phyloP scores from a whole-genome alignment of 2,888 invertebrate genomes.

The Miltochrista miniata region DNA sequence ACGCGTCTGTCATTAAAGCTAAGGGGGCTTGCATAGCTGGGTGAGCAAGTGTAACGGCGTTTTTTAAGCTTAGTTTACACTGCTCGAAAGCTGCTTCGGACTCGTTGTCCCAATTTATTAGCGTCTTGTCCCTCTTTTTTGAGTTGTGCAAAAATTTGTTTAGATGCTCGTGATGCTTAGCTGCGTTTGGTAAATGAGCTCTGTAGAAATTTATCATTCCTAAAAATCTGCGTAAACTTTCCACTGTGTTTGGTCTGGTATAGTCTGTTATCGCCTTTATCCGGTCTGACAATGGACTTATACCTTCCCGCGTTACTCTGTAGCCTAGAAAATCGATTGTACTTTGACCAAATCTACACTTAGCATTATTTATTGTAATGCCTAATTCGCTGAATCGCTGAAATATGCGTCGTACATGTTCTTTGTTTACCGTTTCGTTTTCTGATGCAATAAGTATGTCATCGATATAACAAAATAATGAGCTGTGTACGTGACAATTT shows the following conservation, averaged over 20 bases:
- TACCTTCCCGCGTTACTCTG: neutral
- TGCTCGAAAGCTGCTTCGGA: neutral
- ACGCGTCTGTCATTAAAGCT: neutral
- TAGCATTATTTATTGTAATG: neutral
- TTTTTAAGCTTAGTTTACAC: neutral
- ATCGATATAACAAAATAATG: neutral
- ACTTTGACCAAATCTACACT: neutral
- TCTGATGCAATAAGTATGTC: neutral
- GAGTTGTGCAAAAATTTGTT: neutral
- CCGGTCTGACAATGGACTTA: neutral
- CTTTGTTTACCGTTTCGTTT: neutral
- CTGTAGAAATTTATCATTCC: neutral
- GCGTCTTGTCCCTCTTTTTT: neutral
- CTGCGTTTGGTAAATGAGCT: neutral
- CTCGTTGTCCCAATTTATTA: neutral
- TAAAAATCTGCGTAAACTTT: neutral
- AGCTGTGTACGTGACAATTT: no score
- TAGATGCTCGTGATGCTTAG: neutral
- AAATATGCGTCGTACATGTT: neutral
- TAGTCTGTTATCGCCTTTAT: neutral
- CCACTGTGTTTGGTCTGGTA: neutral
- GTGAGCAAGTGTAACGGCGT: neutral
- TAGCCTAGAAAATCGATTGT: constrained; percentile 3
- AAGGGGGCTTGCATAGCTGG: neutral
- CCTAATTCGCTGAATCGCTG: neutral